A percentile compares a stretch with the other conserved stretches of the same genome.
phyloP scores from a whole-genome alignment of 92 coral and sea anemone genomes.

The Diadumene lineata region DNA sequence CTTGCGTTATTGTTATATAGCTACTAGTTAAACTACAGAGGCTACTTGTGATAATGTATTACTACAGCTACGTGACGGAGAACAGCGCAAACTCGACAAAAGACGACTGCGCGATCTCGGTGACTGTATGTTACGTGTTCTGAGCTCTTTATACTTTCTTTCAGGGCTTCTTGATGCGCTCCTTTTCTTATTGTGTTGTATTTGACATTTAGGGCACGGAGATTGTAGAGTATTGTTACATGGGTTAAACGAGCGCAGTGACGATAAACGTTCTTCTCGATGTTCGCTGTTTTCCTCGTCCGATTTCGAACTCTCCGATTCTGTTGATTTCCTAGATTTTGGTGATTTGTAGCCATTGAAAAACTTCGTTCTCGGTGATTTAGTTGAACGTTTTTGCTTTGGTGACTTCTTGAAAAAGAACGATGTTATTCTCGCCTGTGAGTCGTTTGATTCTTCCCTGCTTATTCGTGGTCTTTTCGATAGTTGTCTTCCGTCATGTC shows the following conservation, averaged over 20 bases:
- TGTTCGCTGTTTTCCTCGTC: conserved; percentile 42
- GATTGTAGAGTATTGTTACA: conserved; percentile 38
- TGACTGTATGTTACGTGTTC: conserved; percentile 57
- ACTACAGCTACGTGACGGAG: conserved; percentile 52
- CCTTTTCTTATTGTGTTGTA: conserved; percentile 45
- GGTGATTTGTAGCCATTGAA: conserved; percentile 22
- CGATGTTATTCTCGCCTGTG: conserved; percentile 46
- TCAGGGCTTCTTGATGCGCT: conserved; percentile 28
- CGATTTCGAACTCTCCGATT: conserved; percentile 30
- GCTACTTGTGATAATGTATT: conserved; percentile 59
- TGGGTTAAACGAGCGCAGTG: conserved; percentile 52
- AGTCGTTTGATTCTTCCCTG: conserved; percentile 12
- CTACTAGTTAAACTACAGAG: conserved; percentile 9
- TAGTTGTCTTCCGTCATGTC: conserved; percentile 2
- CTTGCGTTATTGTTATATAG: too few relatives aligned
- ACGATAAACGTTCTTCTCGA: conserved; percentile 32
- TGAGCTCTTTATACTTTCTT: conserved; percentile 36
- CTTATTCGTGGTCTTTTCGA: neutral
- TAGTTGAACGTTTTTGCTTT: neutral
- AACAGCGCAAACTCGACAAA: conserved; percentile 27
- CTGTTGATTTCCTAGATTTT: conserved; percentile 4
- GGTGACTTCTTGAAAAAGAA: conserved; percentile 34
- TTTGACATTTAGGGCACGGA: conserved; percentile 62
- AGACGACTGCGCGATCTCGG: conserved; percentile 32
- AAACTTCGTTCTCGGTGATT: conserved; percentile 12